Conservation (phyloP, 2,888 invertebrate species). For the Cistogaster globosa region DNA sequence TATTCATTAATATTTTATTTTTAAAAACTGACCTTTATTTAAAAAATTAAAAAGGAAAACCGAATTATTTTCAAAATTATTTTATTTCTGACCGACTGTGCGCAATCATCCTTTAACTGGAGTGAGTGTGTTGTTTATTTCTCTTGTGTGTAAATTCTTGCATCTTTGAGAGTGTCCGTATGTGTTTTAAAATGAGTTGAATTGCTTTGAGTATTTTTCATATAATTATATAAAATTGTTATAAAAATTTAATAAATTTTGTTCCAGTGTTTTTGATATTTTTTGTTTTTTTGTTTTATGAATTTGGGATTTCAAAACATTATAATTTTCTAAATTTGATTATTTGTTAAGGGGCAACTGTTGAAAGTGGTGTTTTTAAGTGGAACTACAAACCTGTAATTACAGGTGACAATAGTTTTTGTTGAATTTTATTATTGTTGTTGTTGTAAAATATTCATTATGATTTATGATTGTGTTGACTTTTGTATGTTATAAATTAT, state of each 20-base stretch:
- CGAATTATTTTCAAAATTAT: too few relatives aligned
- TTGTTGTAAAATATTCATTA: slow-evolving; percentile 29
- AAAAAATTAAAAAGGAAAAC: too few relatives aligned
- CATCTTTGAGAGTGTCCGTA: background rate
- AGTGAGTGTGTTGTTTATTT: slow-evolving; percentile 5
- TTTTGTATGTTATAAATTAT: slow-evolving; percentile 59
- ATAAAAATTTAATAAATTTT: slow-evolving; percentile 51
- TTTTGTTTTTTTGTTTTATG: too few relatives aligned
- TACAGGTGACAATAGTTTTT: slow-evolving; percentile 63
- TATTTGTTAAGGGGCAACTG: slow-evolving; percentile 23
- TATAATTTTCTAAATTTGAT: slow-evolving; percentile 8
- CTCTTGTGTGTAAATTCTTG: background rate
- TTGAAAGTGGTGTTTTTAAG: slow-evolving; percentile 33
- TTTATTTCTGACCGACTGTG: too few relatives aligned
- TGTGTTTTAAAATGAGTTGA: slow-evolving; percentile 59
- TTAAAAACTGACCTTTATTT: too few relatives aligned
- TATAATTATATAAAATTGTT: slow-evolving; percentile 2
- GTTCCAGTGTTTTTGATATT: background rate
- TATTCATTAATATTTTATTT: too few relatives aligned
- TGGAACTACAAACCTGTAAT: slow-evolving; percentile 47
- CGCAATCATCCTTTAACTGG: slow-evolving; percentile 9
- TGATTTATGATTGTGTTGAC: slow-evolving; percentile 66
- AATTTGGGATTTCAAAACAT: background rate
- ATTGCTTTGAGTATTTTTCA: background rate
- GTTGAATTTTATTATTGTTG: background rate